Evolutionary conservation across 2,888 invertebrate genomes (phyloP).

Genomic region (Omphaloscelis lunosa): DNA sequence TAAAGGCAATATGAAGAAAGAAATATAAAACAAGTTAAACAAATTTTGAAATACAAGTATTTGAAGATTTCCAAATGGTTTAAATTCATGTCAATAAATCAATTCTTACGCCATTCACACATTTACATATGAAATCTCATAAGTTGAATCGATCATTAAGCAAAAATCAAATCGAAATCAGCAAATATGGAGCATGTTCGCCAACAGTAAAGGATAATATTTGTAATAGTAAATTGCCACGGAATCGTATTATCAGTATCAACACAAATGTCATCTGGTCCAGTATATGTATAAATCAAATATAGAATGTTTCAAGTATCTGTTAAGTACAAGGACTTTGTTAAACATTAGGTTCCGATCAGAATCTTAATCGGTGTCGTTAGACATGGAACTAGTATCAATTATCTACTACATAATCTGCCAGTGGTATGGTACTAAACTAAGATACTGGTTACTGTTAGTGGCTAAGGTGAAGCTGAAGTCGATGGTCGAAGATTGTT

Average conservation of each 20-base stretch:
- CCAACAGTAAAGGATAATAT: conserved; percentile 21
- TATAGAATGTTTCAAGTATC: conserved; percentile 53
- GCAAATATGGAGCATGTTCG: conserved; percentile 30
- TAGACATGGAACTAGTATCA: conserved; percentile 27
- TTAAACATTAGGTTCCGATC: conserved; percentile 40
- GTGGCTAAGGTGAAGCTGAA: neutral
- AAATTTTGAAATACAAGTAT: conserved; percentile 11
- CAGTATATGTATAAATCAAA: conserved; percentile 57
- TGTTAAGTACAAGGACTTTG: conserved; percentile 60
- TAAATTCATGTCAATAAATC: conserved; percentile 5
- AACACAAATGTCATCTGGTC: conserved; percentile 55
- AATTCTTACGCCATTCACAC: conserved; percentile 20
- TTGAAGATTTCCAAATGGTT: conserved; percentile 29
- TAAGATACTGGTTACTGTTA: neutral
- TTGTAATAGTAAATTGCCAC: conserved; percentile 18
- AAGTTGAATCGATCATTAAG: conserved; percentile 28
- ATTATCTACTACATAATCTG: conserved; percentile 27
- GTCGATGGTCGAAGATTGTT: neutral
- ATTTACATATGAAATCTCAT: conserved; percentile 17
- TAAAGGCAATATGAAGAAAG: neutral
- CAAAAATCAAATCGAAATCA: too few species aligned
- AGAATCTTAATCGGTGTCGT: conserved; percentile 29
- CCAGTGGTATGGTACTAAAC: neutral
- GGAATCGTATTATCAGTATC: conserved; percentile 27
- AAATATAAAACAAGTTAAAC: conserved; percentile 6